Evolutionary conservation across 2,888 invertebrate genomes (phyloP), one percentile per base, ranked within the genome.

Genomic region (Drosophila pullipes): DNA sequence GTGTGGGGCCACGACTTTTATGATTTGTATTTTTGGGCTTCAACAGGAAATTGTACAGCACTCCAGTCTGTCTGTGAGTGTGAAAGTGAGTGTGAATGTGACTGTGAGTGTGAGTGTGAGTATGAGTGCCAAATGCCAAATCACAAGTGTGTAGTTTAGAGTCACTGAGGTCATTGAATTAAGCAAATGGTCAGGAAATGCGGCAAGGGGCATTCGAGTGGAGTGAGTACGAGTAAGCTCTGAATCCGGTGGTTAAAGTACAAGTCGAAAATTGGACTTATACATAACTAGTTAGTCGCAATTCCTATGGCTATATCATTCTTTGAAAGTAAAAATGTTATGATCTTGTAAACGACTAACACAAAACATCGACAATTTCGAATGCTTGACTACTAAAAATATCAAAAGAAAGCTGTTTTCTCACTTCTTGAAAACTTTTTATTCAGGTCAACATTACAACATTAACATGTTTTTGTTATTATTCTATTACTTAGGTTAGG

Each of bases 111-210:
- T 11, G 35, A 7, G 54, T 41, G 65, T 52, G 16, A 4, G 22
- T 16, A 7, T 16, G 25, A 16, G 37, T 57, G 64, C 22, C 69
- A 66, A 70, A 58, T 67, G 49, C 47, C 61, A 70, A 83, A 64
- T 78, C 86, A 83, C 89, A 76, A 81, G 78, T 76, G 89, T 83
- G 76, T 69, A 76, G 78, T 83, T 84, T 54, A 70, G 44, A 82
- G 76, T 87, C 86, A 69, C 83, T 69, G 54, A 85, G 85, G 81
- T 83, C 81, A 85, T 89, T 85, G 81, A 84, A 89, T 84, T 89
- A 84, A 74, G 74, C 74, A 81, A 74, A 85, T 81, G 89, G 83
- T 63, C 75, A 67, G 83, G 64, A 85, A 74, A 80, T 83, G 77
- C 83, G 74, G 61, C 76, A 72, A 58, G 47, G 54, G 50, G 22